A percentile compares a stretch with the other conserved stretches of the same genome.
These are phyloP conservation scores for Busseola fusca DNA, from an alignment of 2,888 invertebrate species.

Conservation along the genomic window DNA sequence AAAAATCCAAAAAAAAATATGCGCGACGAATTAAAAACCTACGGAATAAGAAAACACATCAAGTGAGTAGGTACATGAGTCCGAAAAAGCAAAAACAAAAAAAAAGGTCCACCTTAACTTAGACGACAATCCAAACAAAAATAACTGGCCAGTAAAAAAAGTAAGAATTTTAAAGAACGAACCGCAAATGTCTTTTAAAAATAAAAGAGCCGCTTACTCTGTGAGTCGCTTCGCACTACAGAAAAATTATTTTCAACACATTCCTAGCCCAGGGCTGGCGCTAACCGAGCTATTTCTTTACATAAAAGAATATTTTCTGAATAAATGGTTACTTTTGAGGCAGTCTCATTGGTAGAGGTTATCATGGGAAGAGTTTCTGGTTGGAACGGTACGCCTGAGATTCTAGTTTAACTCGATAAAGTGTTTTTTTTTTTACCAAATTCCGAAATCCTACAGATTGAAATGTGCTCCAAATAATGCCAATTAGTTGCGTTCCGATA, in stretches of 20 bases:
- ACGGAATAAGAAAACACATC: neutral
- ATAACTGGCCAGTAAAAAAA: constrained; percentile 54
- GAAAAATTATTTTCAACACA: constrained; percentile 69
- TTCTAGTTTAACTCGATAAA: neutral
- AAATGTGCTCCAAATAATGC: neutral
- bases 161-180: constrained; percentile 56
- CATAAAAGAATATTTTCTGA: constrained; percentile 4
- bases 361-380: neutral
- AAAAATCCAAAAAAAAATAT: neutral
- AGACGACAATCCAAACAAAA: constrained; percentile 43
- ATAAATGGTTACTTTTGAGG: constrained; percentile 8
- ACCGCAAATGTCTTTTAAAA: constrained; percentile 59
- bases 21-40: neutral
- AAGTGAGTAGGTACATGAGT: neutral
- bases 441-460: too few species aligned
- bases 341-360: neutral
- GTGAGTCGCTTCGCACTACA: constrained; percentile 60
- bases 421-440: neutral
- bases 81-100: neutral
- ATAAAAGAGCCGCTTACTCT: constrained; percentile 55
- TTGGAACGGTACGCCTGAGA: neutral
- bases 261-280: constrained; percentile 67
- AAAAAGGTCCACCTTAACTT: neutral
- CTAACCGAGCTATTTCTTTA: constrained; percentile 2
- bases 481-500: neutral